phyloP scores from a whole-genome alignment of 2,113 vertebrate genomes.

The Corynorhinus townsendii region DNA sequence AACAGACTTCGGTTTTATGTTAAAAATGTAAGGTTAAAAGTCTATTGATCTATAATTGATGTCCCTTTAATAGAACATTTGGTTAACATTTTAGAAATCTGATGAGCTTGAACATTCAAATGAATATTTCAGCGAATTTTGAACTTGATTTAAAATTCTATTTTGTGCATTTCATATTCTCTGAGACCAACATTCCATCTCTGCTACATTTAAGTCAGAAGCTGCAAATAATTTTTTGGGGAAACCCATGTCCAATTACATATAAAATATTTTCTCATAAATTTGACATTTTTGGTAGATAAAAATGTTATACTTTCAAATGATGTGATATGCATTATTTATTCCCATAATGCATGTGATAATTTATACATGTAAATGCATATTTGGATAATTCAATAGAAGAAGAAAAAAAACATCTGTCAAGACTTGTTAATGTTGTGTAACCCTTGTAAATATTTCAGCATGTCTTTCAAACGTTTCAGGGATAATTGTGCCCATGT shows the following conservation, averaged over 20 bases:
- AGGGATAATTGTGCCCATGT: background rate
- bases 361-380: background rate
- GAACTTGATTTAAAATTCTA: background rate
- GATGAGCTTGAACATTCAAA: conserved; percentile 22
- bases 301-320: background rate
- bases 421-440: background rate
- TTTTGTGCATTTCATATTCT: background rate
- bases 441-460: background rate
- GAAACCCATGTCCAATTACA: background rate
- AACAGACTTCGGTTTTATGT: background rate
- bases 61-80: background rate
- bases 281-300: background rate
- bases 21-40: background rate
- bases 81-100: conserved; percentile 15
- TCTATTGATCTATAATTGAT: conserved; percentile 1
- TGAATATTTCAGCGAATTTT: conserved; percentile 6
- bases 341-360: background rate
- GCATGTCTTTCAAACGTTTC: background rate
- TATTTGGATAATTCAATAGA: background rate
- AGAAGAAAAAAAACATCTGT: background rate
- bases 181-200: background rate
- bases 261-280: background rate
- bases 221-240: background rate
- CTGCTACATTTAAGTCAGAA: background rate
- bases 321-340: background rate